A percentile compares a stretch with the other conserved stretches of the same genome.
These are phyloP conservation scores for Thamnophis elegans DNA, from an alignment of 2,797 vertebrate genomes.

Conservation along the genomic window DNA sequence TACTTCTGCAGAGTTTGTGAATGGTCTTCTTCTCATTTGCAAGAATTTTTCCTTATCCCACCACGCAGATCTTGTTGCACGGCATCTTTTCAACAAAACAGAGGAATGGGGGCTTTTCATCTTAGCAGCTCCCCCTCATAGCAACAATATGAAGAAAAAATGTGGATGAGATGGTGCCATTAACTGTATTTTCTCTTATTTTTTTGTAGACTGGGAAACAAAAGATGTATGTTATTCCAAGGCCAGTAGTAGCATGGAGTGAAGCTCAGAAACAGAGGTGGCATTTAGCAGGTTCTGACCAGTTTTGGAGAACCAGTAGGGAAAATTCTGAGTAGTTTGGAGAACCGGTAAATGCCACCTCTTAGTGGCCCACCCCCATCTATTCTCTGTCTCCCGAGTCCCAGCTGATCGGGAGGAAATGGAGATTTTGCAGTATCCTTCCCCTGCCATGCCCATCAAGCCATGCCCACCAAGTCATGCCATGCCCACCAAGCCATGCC, in stretches of 20 bases:
- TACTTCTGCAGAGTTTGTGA: neutral
- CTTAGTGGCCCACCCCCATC: too few species aligned
- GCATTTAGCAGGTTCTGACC: too few species aligned
- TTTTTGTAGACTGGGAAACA: neutral
- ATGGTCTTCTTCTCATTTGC: neutral
- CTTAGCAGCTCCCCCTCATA: neutral
- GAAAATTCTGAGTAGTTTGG: too few species aligned
- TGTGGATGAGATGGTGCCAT: neutral
- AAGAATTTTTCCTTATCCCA: neutral
- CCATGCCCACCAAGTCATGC: too few species aligned
- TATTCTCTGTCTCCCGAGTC: too few species aligned
- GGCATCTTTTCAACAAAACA: neutral
- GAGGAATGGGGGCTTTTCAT: neutral
- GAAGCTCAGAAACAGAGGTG: neutral
- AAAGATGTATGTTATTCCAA: neutral
- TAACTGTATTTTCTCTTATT: neutral
- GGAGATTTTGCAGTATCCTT: too few species aligned
- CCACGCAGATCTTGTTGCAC: neutral
- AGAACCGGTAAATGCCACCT: too few species aligned
- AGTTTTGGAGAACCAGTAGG: too few species aligned
- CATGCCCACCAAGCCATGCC: too few species aligned
- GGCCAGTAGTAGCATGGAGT: neutral
- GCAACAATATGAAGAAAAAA: neutral
- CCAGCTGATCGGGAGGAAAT: too few species aligned
- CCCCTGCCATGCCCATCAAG: too few species aligned